A percentile compares a stretch with the other conserved stretches of the same genome.
These are phyloP conservation scores for Delichon dasypus DNA, from an alignment of 2,797 vertebrate species.

Conservation along the genomic window DNA sequence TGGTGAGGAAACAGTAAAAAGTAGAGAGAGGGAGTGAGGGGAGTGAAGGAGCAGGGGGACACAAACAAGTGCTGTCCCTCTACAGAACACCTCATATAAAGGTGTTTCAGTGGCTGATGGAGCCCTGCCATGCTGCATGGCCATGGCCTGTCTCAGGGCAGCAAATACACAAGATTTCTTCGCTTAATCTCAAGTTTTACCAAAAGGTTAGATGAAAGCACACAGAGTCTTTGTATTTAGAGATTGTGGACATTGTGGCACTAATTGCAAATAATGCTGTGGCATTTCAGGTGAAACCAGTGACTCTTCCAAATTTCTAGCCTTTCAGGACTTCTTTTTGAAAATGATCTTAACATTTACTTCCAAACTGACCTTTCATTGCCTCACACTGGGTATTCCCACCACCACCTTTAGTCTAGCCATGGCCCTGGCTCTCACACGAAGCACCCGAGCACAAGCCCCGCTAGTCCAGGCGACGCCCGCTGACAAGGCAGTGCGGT, in stretches of 20 bases:
- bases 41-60: fast-evolving
- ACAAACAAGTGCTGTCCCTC: neutral
- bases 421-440: neutral
- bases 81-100: neutral
- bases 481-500: neutral
- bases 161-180: neutral
- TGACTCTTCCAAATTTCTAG: neutral
- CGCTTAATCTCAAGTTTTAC: neutral
- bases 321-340: neutral
- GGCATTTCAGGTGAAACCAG: neutral
- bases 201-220: neutral
- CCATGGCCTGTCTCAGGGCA: neutral
- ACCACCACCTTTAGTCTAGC: neutral
- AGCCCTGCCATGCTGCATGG: neutral
- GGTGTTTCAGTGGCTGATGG: neutral
- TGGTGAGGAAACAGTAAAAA: neutral
- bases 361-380: neutral
- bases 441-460: neutral
- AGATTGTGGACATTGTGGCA: neutral
- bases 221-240: neutral
- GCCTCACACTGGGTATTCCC: neutral
- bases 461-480: neutral
- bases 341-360: neutral
- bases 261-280: neutral
- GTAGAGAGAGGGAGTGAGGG: fast-evolving